Base-by-base conservation (phyloP, 2,888 invertebrate species). In the Mechanitis messenoides region DNA sequence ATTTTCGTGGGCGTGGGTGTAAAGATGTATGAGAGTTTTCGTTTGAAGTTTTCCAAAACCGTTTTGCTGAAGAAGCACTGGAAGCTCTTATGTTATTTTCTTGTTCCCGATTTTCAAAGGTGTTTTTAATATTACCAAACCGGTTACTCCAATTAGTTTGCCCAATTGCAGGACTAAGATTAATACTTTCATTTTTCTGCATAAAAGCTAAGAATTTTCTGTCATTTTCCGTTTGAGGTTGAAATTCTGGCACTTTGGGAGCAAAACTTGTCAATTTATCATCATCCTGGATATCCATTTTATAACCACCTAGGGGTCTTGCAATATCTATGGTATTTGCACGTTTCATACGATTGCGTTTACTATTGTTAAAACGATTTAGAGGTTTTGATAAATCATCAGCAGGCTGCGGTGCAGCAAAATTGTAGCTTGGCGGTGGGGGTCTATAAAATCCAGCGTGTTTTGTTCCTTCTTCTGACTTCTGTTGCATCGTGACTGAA, bases 241-340 rank as follows among this genome's bases (percentile, higher is more conserved):
- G 92, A 70, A 96, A 94, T 1, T 91, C 91, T 0, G 95, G 95
- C 46, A 95, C 92, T 50, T 81, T 78, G 0, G 87, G 84, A 1
- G 73, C 68, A 71, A 77, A 71, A 76, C 77, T 45, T 74, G 76
- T 59, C 55, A 72, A 74, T 28, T 62, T 62, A 56, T 80, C 77
- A 7, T 89, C 90, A 56, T 91, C 91, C 28, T 90, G 88, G 64
- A 78, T 80, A 66, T 88, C 86, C n/a, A 90, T 78, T 55, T 88
- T 85, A 75, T 92, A 92, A 33, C 90, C 90, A n/a, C 85, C 91
- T 33, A 83, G 91, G 0, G 93, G 92, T 73, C 95, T 95, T 0
- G 96, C 96, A 77, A 96, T 96, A 76, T 96, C 96, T 67, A 96
- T 95, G 1, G 97, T 97, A 72, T 97, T 97, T 3, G 96, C 96